Evolutionary conservation across 2,113 vertebrate species (phyloP).

Genomic region (Eupsittula cactorum): DNA sequence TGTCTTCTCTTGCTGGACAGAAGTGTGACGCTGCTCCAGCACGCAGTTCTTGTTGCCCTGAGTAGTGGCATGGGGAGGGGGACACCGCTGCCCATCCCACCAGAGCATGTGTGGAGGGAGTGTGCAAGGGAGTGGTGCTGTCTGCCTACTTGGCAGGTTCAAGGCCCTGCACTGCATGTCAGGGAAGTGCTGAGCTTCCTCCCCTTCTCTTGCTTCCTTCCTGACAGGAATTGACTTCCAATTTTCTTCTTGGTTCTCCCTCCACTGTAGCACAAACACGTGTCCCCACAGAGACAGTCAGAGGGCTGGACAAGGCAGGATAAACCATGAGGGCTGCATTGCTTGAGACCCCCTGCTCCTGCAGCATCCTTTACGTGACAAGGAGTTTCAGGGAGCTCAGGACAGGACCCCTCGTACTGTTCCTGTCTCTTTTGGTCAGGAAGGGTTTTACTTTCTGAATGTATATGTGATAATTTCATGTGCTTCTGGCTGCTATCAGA

Average conservation of each 20-base stretch:
- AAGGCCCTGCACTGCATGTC: neutral
- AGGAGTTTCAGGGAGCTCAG: neutral
- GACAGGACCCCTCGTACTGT: neutral
- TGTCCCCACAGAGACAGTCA: neutral
- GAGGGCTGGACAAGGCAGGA: neutral
- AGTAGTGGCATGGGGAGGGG: neutral
- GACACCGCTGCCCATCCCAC: neutral
- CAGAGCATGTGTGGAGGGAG: neutral
- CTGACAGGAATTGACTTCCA: conserved; percentile 43
- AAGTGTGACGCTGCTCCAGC: neutral
- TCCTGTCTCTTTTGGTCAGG: neutral
- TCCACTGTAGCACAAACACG: neutral
- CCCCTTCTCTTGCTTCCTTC: conserved; percentile 61
- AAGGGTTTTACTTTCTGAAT: neutral
- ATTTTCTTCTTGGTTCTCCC: neutral
- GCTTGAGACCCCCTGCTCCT: neutral
- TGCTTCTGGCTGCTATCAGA: neutral
- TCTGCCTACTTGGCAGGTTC: neutral
- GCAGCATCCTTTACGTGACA: accelerated
- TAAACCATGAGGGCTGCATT: neutral
- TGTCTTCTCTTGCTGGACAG: neutral
- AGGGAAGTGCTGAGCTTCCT: conserved; percentile 49
- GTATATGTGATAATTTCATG: neutral
- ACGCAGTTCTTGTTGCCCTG: accelerated
- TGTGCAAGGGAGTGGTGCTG: neutral